phyloP scores from a whole-genome alignment of 2,113 vertebrate species.

The Archocentrus centrarchus region DNA sequence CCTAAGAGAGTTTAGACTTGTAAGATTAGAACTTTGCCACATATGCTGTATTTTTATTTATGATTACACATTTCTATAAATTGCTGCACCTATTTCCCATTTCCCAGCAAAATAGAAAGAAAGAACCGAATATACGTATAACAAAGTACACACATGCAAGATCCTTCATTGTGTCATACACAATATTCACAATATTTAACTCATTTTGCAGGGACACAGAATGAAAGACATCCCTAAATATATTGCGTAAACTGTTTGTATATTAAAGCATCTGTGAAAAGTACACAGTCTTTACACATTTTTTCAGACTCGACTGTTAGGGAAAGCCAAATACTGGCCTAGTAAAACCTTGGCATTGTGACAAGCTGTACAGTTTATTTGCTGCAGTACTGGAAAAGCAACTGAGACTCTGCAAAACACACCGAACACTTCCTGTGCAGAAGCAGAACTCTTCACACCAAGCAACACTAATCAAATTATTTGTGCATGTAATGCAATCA shows the following conservation, averaged over 20 bases:
- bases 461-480: constrained; percentile 31
- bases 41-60: too few relatives aligned
- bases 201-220: constrained; percentile 4
- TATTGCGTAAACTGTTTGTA: constrained; percentile 41
- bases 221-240: constrained; percentile 21
- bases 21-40: too few relatives aligned
- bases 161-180: not conserved
- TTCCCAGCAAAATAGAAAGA: not conserved
- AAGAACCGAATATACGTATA: not conserved
- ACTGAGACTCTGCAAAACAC: constrained; percentile 50
- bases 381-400: constrained; percentile 58
- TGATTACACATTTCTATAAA: not conserved
- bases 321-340: constrained; percentile 38
- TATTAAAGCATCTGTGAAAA: constrained; percentile 53
- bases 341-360: constrained; percentile 54
- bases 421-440: constrained; percentile 38
- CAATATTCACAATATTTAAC: constrained; percentile 2
- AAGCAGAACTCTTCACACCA: constrained; percentile 26
- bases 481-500: not conserved
- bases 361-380: constrained; percentile 58
- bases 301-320: constrained; percentile 39
- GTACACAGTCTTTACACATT: constrained; percentile 38
- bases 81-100: not conserved
- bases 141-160: not conserved
- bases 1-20: not conserved